A percentile compares a stretch with the other conserved stretches of the same genome.
Evolutionary conservation across 2,888 invertebrate genomes (phyloP).

Genomic region (Lumbricus terrestris): DNA sequence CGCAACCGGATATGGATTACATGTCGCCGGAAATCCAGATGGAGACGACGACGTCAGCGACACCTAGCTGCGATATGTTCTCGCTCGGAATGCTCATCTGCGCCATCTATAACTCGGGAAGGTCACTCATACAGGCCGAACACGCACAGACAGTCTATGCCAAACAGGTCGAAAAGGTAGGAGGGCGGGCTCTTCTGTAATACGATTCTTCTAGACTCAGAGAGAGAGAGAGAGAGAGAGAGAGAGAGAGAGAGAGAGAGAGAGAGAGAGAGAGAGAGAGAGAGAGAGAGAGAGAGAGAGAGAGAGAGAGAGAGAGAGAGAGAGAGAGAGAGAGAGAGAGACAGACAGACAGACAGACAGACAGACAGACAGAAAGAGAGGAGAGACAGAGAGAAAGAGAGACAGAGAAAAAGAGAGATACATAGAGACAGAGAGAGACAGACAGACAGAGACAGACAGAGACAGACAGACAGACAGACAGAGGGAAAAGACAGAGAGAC

Average conservation of each 20-base stretch:
- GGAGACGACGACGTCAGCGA: slow-evolving; percentile 60
- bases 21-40: slow-evolving; percentile 90
- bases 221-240: too few species aligned
- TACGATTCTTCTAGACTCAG: too few species aligned
- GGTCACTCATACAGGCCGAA: slow-evolving; percentile 83
- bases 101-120: slow-evolving; percentile 86
- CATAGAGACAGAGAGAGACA: not conserved
- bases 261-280: not conserved
- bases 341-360: not conserved
- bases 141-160: slow-evolving; percentile 83
- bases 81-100: slow-evolving; percentile 91
- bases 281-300: not conserved
- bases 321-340: too few species aligned
- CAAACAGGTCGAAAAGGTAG: slow-evolving; percentile 87
- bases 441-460: not conserved
- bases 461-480: too few species aligned
- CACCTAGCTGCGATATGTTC: slow-evolving; percentile 91
- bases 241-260: too few species aligned
- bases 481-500: too few species aligned
- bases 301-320: too few species aligned
- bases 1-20: slow-evolving; percentile 91
- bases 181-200: too few species aligned
- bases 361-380: too few species aligned
- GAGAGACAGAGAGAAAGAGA: too few species aligned
- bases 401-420: too few species aligned